These are phyloP conservation scores for Formica exsecta DNA, from an alignment of 1,140 invertebrate genomes.

Conservation along the genomic window DNA sequence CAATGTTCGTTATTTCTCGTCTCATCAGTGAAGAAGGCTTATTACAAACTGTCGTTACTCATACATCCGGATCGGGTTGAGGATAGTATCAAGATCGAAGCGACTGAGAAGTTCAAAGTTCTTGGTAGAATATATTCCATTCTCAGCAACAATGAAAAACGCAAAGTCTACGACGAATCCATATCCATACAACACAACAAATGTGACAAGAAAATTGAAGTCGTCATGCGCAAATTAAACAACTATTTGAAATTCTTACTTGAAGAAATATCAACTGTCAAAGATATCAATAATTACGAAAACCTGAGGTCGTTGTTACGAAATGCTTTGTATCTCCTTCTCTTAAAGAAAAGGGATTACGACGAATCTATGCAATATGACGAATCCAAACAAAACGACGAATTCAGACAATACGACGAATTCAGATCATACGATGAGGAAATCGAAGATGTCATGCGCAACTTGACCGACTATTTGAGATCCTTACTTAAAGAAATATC, in stretches of 20 bases:
- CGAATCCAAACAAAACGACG: too few relatives aligned
- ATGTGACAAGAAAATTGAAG: conserved; percentile 90
- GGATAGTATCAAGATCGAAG: conserved; percentile 91
- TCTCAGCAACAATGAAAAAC: conserved; percentile 93
- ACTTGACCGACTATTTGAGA: too few relatives aligned
- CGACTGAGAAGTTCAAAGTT: conserved; percentile 97
- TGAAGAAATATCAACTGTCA: conserved; percentile 91
- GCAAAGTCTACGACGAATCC: conserved; percentile 94
- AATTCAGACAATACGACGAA: too few relatives aligned
- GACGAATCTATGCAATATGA: too few relatives aligned
- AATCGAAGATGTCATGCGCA: too few relatives aligned
- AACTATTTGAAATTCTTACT: conserved; percentile 96
- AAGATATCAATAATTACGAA: conserved; percentile 96
- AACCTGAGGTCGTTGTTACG: conserved; percentile 75
- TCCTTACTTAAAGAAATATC: too few relatives aligned
- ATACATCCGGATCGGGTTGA: conserved; percentile 97
- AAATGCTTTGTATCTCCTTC: too few relatives aligned
- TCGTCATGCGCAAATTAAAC: conserved; percentile 92
- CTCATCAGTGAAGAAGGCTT: conserved; percentile 95
- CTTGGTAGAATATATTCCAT: conserved; percentile 95
- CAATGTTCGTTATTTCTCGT: conserved; percentile 27
- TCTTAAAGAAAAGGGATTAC: too few relatives aligned
- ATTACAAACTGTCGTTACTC: conserved; percentile 95
- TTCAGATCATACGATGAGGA: too few relatives aligned
- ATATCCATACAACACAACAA: conserved; percentile 89